These are phyloP conservation scores for Drosophila dunni DNA, from an alignment of 1,140 invertebrate genomes.

Conservation along the genomic window DNA sequence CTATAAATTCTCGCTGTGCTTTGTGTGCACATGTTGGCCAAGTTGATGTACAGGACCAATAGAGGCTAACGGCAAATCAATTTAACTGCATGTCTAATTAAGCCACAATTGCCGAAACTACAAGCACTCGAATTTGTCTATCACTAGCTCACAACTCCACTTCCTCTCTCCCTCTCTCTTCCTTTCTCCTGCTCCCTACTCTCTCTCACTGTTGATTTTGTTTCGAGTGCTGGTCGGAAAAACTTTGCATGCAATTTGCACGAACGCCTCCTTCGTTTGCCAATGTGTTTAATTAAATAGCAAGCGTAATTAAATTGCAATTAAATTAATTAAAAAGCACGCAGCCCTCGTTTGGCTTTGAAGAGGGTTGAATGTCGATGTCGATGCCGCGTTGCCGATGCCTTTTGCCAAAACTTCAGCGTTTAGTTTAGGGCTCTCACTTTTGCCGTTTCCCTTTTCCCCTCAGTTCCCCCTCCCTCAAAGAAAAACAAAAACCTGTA, in stretches of 20 bases:
- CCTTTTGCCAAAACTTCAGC: constrained; percentile 22
- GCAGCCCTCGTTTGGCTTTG: constrained; percentile 31
- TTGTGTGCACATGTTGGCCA: constrained; percentile 10
- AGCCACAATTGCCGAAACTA: constrained; percentile 68
- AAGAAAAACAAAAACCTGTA: constrained; percentile 48
- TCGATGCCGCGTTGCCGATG: constrained; percentile 9
- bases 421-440: constrained; percentile 45
- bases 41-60: background rate
- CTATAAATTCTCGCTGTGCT: constrained; percentile 29
- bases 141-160: background rate
- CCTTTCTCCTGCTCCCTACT: background rate
- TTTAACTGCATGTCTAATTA: constrained; percentile 71
- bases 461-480: background rate
- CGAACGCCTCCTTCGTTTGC: constrained; percentile 43
- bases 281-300: constrained; percentile 84
- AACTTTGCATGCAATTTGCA: constrained; percentile 55
- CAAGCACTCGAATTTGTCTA: constrained; percentile 2
- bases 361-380: constrained; percentile 25
- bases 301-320: constrained; percentile 84
- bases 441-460: background rate
- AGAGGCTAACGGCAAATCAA: constrained; percentile 63
- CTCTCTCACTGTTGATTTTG: constrained; percentile 31
- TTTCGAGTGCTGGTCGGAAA: constrained; percentile 45
- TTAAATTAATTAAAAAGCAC: constrained; percentile 84
- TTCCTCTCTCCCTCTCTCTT: background rate